Evolutionary conservation across 2,797 vertebrate species (phyloP), one percentile per base, ranked within the genome.

Genomic region (Enteromius paludinosus): DNA sequence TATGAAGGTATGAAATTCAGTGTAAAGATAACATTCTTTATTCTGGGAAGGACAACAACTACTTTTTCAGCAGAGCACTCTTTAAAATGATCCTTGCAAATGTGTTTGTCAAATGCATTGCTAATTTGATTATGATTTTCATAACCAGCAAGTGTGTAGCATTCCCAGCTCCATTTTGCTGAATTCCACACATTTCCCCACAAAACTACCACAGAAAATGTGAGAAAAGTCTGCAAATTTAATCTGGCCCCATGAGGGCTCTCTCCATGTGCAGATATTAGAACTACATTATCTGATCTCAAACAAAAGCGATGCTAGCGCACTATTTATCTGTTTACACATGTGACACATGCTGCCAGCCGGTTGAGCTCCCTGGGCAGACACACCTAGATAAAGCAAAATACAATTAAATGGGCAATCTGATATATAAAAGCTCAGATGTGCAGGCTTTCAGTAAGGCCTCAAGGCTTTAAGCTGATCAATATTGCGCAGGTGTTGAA

Each of bases 271-370:
- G 41, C 78, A 18, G 23, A 45, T 25, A 70, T 47, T 45, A 43
- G 62, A 41, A 2, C 33, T 64, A 45, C 14, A 54, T 62, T 45
- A 30, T 33, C 10, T 18, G 4, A 49, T 47, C 6, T 49, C 54
- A 71, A 18, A 45, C 41, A 80, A 75, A 28, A 18, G 45, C 2
- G 38, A 75, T 68, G 68, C 66, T 52, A 83, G 49, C 6, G 43
- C 7, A 79, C 54, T 76, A 59, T 80, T 84, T 85, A 62, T 80
- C 52, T 23, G 33, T 75, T 79, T 72, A 35, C 25, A 69, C 49
- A 79, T 35, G 62, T 74, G 59, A 74, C 17, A 76, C 61, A 59
- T 54, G 45, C 62, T 30, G 62, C 78, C 52, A 43, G 41, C 12
- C 49, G 23, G 43, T 62, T 87, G 76, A 79, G 17, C 3, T 4